A percentile compares a stretch with the other conserved stretches of the same genome.
Evolutionary conservation across 2,888 invertebrate genomes (phyloP).

Genomic region (Cantharis nigra): DNA sequence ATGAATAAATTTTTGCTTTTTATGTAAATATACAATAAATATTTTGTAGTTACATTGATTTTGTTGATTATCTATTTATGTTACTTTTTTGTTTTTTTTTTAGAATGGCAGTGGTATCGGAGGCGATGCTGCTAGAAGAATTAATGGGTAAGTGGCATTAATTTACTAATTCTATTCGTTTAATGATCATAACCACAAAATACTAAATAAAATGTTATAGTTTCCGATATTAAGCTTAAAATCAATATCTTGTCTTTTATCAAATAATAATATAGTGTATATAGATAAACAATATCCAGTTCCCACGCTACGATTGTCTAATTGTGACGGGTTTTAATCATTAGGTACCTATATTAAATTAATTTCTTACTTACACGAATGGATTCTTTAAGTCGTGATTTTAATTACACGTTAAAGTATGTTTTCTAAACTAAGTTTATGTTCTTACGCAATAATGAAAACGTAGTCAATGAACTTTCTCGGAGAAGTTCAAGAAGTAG

Average conservation of each 20-base stretch:
- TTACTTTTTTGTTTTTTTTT: slow-evolving; percentile 68
- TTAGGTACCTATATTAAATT: not conserved
- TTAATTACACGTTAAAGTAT: not conserved
- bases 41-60: slow-evolving; percentile 42
- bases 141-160: slow-evolving; percentile 77
- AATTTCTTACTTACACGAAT: not conserved
- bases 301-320: not conserved
- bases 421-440: too few species aligned
- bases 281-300: not conserved
- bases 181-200: not conserved
- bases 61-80: slow-evolving; percentile 60
- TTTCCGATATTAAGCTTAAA: not conserved
- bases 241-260: not conserved
- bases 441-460: too few species aligned
- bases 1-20: slow-evolving; percentile 12
- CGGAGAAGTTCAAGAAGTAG: too few species aligned
- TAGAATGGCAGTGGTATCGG: slow-evolving; percentile 85
- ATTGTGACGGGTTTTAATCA: not conserved
- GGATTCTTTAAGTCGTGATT: not conserved
- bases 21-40: slow-evolving; percentile 38
- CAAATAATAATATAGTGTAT: not conserved
- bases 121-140: slow-evolving; percentile 71
- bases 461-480: too few species aligned
- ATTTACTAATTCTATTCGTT: slow-evolving; percentile 2
- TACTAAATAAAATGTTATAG: too few species aligned